Conservation (phyloP, 92 coral and sea anemone genomes). For the Porites lobata region DNA sequence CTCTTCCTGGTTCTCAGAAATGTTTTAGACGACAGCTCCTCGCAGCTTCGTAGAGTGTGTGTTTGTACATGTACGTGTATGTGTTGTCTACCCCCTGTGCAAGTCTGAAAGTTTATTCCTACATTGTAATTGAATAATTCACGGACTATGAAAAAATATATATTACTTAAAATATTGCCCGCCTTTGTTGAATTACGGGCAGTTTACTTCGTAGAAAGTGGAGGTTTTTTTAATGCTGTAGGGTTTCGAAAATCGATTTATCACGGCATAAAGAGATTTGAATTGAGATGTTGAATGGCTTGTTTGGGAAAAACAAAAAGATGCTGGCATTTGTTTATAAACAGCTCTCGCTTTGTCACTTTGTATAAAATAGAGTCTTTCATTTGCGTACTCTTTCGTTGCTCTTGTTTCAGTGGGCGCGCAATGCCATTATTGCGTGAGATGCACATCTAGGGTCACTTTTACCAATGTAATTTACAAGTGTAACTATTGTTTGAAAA, state of each 20-base stretch:
- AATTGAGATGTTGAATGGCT: constrained; percentile 32
- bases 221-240: not conserved
- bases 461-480: not conserved
- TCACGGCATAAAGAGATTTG: constrained; percentile 1
- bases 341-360: not conserved
- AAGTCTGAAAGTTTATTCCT: constrained; percentile 2
- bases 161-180: constrained; percentile 18
- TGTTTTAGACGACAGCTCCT: not conserved
- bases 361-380: constrained; percentile 14
- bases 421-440: not conserved
- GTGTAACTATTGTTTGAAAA: no score
- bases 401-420: not conserved
- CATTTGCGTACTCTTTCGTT: not conserved
- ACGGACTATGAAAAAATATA: not conserved
- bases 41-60: constrained; percentile 9
- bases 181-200: constrained; percentile 9
- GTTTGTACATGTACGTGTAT: not conserved
- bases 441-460: not conserved
- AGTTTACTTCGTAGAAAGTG: constrained; percentile 4
- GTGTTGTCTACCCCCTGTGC: constrained; percentile 2
- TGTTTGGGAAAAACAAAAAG: constrained; percentile 21
- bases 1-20: not conserved
- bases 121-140: not conserved
- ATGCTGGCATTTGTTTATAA: constrained; percentile 31
- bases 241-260: constrained; percentile 19